Percentiles rank a stretch among this genome's conserved stretches.
Evolutionary conservation across 2,797 vertebrate genomes (phyloP).

Genomic region (Eulemur albifrons): DNA sequence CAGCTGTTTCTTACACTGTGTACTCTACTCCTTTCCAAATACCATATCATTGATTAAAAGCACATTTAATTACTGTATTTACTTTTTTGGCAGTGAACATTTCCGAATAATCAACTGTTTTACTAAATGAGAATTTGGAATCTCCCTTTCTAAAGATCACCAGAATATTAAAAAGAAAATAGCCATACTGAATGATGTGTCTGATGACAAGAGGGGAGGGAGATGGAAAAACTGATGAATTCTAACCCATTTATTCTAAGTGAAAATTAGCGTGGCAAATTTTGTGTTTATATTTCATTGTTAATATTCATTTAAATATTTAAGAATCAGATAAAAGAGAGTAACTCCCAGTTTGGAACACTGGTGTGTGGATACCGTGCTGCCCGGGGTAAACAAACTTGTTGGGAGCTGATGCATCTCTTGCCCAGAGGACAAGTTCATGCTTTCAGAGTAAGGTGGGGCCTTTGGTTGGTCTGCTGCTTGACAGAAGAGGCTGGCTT

Average conservation of each 20-base stretch:
- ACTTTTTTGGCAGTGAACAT: conserved; percentile 44
- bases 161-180: conserved; percentile 1
- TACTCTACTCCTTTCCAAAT: conserved; percentile 7
- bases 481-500: conserved; percentile 87
- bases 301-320: neutral
- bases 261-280: neutral
- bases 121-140: conserved; percentile 46
- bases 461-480: conserved; percentile 91
- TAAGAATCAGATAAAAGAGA: conserved; percentile 7
- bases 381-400: neutral
- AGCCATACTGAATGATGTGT: neutral
- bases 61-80: conserved; percentile 57
- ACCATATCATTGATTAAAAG: conserved; percentile 26
- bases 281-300: neutral
- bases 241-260: neutral
- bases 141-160: conserved; percentile 36
- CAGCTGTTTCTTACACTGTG: neutral
- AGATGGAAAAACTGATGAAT: neutral
- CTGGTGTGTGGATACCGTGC: neutral
- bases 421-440: neutral
- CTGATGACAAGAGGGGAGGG: neutral
- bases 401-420: neutral
- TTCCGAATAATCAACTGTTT: conserved; percentile 50
- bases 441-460: conserved; percentile 92
- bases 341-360: neutral